Evolutionary conservation across 2,888 invertebrate species (phyloP), one percentile per base, ranked within the genome.

Genomic region (Icerya purchasi): DNA sequence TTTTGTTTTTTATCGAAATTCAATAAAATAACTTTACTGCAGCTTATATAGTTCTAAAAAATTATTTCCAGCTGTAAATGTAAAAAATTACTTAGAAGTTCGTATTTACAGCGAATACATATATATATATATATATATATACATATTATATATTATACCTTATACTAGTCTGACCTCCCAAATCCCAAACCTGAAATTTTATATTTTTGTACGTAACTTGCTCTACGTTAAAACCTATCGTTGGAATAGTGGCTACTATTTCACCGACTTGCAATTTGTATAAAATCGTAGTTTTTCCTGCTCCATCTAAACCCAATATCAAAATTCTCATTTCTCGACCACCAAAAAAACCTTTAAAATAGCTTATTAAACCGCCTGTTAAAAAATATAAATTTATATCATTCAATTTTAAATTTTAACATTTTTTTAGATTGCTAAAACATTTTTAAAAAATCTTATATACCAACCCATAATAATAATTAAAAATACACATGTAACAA

Each of bases 141-240:
- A n/a, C 5, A 49, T 57, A 18, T 10, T 36, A 53, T 50, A 36
- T 57, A 58, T 65, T 70, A 70, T 75, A 91, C 92, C 92, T 83
- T 74, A 97, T 97, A 77, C 94, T 96, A 63, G 96, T 97, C 73
- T 98, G 97, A 67, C 97, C 97, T 58, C 97, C 97, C 59, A 98
- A 79, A 78, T 98, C 94, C 94, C 94, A 94, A 25, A 90, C 94
- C 83, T 97, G 97, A 72, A 98, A 98, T 75, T 96, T 98, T 65
- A 98, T 79, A 77, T 98, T 98, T 78, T 96, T 96, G 73, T 94
- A 97, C 67, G 90, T 90, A 61, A 97, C 96, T 79, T 96, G 96
- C 75, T 97, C 97, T 67, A 97, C 98, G 76, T 98, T 98, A 75
- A 98, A 98, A 14, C 87, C 98, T 72, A 98, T 98, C 10, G 98